A percentile compares a stretch with the other conserved stretches of the same genome.
phyloP scores from a whole-genome alignment of 1,140 invertebrate species.

The Tetraneura akinire region DNA sequence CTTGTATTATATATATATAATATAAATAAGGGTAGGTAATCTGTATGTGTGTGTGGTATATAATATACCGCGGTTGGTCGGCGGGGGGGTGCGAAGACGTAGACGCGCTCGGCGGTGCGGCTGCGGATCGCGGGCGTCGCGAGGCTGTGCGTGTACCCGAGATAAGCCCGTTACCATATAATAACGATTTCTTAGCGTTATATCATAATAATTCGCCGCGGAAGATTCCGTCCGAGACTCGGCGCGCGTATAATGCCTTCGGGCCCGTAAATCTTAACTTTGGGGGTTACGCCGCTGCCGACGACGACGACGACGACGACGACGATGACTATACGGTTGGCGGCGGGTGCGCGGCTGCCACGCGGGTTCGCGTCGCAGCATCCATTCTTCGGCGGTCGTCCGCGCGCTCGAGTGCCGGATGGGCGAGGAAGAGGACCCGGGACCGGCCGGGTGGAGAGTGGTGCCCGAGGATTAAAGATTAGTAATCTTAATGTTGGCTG shows the following conservation, averaged over 20 bases:
- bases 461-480: conserved; percentile 51
- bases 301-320: neutral
- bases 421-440: neutral
- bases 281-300: neutral
- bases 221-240: conserved; percentile 44
- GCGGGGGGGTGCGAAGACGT: neutral
- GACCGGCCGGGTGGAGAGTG: neutral
- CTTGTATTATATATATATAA: neutral
- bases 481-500: conserved; percentile 52
- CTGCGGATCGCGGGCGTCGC: neutral
- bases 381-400: neutral
- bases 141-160: conserved; percentile 48
- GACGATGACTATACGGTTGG: neutral
- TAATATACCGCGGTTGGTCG: neutral
- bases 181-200: conserved; percentile 52
- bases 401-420: neutral
- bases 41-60: neutral
- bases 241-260: conserved; percentile 38
- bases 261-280: conserved; percentile 52
- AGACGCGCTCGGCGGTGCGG: neutral
- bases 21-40: no score
- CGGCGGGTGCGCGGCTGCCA: neutral
- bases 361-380: neutral
- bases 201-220: conserved; percentile 51
- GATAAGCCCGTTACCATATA: conserved; percentile 52